Evolutionary conservation across 2,797 vertebrate species (phyloP).

Genomic region (Potorous gilbertii): DNA sequence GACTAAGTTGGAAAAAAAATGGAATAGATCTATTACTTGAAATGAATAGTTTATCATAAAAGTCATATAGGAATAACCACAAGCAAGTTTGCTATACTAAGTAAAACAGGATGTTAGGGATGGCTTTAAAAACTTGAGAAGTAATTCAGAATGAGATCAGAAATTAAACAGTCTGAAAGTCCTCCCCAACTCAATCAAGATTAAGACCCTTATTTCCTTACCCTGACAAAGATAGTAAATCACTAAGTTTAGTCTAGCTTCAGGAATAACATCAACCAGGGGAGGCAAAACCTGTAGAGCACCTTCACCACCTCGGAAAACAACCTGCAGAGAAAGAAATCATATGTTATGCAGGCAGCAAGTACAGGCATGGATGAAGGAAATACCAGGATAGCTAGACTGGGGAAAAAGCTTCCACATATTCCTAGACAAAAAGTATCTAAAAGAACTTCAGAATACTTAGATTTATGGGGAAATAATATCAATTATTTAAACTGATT

Average conservation of each 20-base stretch:
- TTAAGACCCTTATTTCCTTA: slow-evolving; percentile 76
- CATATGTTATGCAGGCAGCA: background rate
- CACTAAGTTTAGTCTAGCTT: slow-evolving; percentile 97
- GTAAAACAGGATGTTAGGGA: background rate
- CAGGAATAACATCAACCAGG: slow-evolving; percentile 97
- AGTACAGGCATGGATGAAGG: background rate
- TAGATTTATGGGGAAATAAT: background rate
- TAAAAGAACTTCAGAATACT: background rate
- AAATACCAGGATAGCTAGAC: background rate
- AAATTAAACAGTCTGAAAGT: slow-evolving; percentile 36
- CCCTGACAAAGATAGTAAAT: slow-evolving; percentile 99
- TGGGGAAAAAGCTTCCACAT: background rate
- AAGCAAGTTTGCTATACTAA: background rate
- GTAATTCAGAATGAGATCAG: background rate
- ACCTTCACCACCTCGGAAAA: slow-evolving; percentile 97
- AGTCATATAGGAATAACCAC: background rate
- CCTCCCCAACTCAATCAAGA: slow-evolving; percentile 39
- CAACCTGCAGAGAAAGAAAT: slow-evolving; percentile 87
- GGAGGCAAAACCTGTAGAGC: slow-evolving; percentile 95
- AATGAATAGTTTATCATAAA: background rate
- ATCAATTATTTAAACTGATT: background rate
- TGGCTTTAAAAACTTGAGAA: slow-evolving; percentile 46
- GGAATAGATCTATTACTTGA: background rate
- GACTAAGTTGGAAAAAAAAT: background rate
- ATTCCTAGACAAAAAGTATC: background rate